Percentiles rank a stretch among this genome's conserved stretches.
Conservation (phyloP, 2,113 vertebrate genomes). For the Brachirus orientalis region DNA sequence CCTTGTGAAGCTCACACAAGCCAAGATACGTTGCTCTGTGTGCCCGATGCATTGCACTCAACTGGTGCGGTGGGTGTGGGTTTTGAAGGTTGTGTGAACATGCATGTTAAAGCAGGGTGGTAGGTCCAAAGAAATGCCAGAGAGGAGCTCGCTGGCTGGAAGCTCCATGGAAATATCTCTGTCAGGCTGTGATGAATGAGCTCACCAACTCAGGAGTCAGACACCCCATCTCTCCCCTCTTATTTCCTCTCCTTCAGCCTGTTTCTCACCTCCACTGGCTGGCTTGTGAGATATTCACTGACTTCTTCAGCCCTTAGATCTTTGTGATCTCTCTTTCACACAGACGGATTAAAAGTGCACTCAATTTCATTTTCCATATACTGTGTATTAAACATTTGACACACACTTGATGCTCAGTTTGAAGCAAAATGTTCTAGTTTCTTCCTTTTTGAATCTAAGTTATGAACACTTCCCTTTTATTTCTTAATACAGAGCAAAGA, state of each 20-base stretch:
- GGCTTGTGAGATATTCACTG: constrained; percentile 44
- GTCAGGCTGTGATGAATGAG: constrained; percentile 66
- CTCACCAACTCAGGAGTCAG: constrained; percentile 55
- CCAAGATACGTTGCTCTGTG: constrained; percentile 18
- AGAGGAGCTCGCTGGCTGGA: constrained; percentile 39
- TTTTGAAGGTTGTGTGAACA: constrained; percentile 32
- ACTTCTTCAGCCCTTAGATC: constrained; percentile 43
- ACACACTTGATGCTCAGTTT: neutral
- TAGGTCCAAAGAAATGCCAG: constrained; percentile 47
- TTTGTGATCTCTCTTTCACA: constrained; percentile 41
- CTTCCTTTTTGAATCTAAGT: neutral
- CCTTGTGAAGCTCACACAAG: neutral
- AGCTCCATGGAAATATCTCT: constrained; percentile 62
- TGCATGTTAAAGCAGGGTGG: constrained; percentile 27
- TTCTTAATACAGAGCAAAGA: constrained; percentile 88
- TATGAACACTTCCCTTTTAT: neutral
- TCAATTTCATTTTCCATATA: neutral
- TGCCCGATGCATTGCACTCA: neutral
- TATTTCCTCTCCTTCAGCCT: constrained; percentile 43
- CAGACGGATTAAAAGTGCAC: constrained; percentile 17
- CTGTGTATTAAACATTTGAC: constrained; percentile 2
- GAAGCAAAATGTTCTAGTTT: neutral
- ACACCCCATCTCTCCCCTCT: constrained; percentile 37
- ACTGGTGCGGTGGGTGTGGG: neutral
- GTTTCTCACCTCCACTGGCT: constrained; percentile 39